Base-by-base conservation (phyloP, 2,888 invertebrate species). In the Pegoplata infirma region DNA sequence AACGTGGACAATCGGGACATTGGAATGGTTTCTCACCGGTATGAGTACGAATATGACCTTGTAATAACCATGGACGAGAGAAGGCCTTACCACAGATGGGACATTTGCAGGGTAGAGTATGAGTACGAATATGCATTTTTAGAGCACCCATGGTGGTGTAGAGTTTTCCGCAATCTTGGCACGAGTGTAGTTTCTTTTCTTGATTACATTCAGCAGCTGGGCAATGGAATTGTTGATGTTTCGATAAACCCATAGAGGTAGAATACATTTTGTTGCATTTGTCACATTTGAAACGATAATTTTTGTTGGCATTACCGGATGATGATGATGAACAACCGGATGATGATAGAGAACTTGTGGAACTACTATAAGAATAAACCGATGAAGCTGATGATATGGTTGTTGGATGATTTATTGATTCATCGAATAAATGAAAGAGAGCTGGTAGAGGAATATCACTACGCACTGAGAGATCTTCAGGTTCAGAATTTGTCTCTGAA, bases 141-240 rank as follows among this genome's bases (percentile, higher is more conserved):
- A 89, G 84, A 0, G 89, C 89, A 5, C 89, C 89, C 16, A 88
- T 83, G 5, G 89, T 86, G n/a, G 87, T 89, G 68, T 89, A 89
- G 8, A 86, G 83, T 76, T 89, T 89, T 44, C 89, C 89, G 53
- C 89, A 89, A 16, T 88, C 86, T 51, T 89, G 84, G 51, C 89
- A 89, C 14, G 86, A 82, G 69, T 88, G 88, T 44, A 96, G 94
- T 89, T 97, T 97, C 89, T 97, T 94, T 64, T 96, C 94, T 58
- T 94, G 92, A 81, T 95, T 94, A 61, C 94, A 95, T 80, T 94
- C 93, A 78, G 95, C 93, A 0, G 96, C 96, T 0, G 95, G 94
- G 89, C 98, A 98, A 86, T 98, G 98, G 90, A 97, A 97, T 89
- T 98, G 97, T 79, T 96, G 94, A 88, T 98, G 98, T 90, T 98